Evolutionary conservation across 2,797 vertebrate genomes (phyloP), one percentile per base, ranked within the genome.

Genomic region (Vireo griseus): DNA sequence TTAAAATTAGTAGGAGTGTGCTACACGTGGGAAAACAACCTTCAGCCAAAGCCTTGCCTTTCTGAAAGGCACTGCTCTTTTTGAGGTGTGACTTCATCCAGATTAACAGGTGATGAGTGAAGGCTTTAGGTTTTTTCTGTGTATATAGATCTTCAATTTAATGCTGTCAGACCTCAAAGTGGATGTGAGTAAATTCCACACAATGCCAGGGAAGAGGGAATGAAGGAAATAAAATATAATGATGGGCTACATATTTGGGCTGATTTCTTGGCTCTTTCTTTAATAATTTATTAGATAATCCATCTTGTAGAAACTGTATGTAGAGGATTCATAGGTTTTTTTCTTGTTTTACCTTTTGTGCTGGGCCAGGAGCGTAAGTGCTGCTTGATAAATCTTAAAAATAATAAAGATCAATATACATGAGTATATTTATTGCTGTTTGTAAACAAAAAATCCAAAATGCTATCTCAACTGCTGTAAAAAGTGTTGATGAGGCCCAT

Each of bases 381-480:
- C 39, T 72, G 47, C 66, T 66, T 77, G 31, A 86, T 86, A 94
- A 94, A 94, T 96, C 67, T 75, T 69, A 62, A 58, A 0, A 0
- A 66, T 75, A 94, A 90, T 68, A 92, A 91, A 86, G 31, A 86
- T 62, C 65, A 86, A 71, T 77, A 68, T 28, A 86, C 42, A n/a
- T 44, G 39, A 92, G 35, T 54, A 29, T 91, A 94, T 95, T 95
- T 96, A 95, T 58, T 84, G 35, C 47, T 83, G n/a, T 95, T 95
- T 78, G 86, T 47, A 92, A 91, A 94, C 79, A 90, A 88, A 90
- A 90, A 57, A 39, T 54, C 75, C 47, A 61, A 88, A 90, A 90
- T 66, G 48, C 17, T 63, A 45, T 47, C 75, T 74, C 78, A 77
- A 40, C 50, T 58, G 54, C 65, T 54, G 40, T 73, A 94, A 75